phyloP scores from a whole-genome alignment of 2,888 invertebrate genomes.

The Andrena dorsata region DNA sequence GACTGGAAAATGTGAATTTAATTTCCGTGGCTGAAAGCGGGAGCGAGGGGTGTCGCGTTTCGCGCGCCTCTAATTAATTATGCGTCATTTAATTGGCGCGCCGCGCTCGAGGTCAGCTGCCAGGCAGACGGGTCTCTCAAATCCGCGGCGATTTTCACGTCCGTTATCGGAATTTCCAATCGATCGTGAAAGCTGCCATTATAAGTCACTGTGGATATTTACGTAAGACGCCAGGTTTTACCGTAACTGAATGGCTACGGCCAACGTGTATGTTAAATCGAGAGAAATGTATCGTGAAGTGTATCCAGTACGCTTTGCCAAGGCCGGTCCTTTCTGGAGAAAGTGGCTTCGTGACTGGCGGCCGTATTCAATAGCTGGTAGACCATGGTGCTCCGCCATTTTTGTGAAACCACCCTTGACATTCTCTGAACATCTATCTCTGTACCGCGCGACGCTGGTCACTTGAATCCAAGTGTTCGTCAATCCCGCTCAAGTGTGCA shows the following conservation, averaged over 20 bases:
- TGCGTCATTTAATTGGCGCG: slow-evolving; percentile 15
- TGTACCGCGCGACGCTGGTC: not conserved
- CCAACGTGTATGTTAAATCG: slow-evolving; percentile 50
- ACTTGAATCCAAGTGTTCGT: not conserved
- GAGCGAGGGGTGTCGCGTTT: not conserved
- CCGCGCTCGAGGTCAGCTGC: not conserved
- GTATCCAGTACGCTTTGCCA: slow-evolving; percentile 68
- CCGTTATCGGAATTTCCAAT: slow-evolving; percentile 30
- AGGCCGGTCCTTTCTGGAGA: slow-evolving; percentile 69
- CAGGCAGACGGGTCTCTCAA: slow-evolving; percentile 10
- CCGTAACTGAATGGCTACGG: slow-evolving; percentile 30
- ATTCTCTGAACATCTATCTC: not conserved
- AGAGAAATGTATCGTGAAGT: slow-evolving; percentile 70
- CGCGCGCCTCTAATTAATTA: slow-evolving; percentile 32
- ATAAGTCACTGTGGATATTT: slow-evolving; percentile 41
- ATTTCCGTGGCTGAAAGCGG: not conserved
- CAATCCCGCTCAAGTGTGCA: not conserved
- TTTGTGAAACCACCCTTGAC: not conserved
- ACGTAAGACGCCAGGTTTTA: slow-evolving; percentile 52
- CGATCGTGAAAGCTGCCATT: slow-evolving; percentile 55
- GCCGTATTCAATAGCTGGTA: slow-evolving; percentile 16
- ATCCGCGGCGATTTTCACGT: not conserved
- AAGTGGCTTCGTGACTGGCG: slow-evolving; percentile 48
- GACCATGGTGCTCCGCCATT: slow-evolving; percentile 5
- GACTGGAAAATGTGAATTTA: not conserved